Percentiles rank a stretch among this genome's conserved stretches.
These are phyloP conservation scores for Mus musculus DNA, from an alignment of 2,113 vertebrate species.

Conservation along the genomic window GRCm39 chr8:82475001-82475500, in stretches of 20 bases:
- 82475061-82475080: constrained; percentile 29
- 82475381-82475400: background rate
- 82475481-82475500: background rate
- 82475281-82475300: background rate
- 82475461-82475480: background rate
- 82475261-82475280: background rate
- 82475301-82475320: constrained; percentile 23
- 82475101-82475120: background rate
- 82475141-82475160: background rate
- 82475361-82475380: background rate
- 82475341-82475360: background rate
- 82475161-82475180: constrained; percentile 60
- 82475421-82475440: background rate
- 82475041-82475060: constrained; percentile 45
- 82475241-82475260: background rate
- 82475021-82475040: constrained; percentile 21
- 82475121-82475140: background rate
- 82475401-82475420: background rate
- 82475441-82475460: background rate
- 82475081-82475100: constrained; percentile 41
- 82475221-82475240: background rate
- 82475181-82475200: constrained; percentile 45
- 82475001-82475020: background rate
- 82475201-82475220: background rate
- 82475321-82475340: background rate